These are phyloP conservation scores for Cremastinae sp. DNA, from an alignment of 2,888 invertebrate genomes.

Conservation along the genomic window DNA sequence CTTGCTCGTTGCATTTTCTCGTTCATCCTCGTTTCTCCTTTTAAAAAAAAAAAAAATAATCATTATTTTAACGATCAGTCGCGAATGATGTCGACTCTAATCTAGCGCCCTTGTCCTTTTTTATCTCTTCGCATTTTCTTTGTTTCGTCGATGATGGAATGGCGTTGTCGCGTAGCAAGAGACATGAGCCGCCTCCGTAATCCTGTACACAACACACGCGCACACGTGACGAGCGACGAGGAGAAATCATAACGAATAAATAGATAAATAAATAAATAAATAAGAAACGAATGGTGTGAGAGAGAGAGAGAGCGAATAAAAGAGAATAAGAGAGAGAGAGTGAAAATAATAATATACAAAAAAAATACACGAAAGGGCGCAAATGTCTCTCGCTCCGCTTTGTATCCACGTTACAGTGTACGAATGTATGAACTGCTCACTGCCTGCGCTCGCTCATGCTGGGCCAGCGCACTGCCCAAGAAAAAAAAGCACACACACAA, in stretches of 20 bases:
- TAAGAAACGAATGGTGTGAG: constrained; percentile 19
- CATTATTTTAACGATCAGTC: neutral
- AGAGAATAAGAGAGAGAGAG: constrained; percentile 7
- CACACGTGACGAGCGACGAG: constrained; percentile 24
- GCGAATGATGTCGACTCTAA: neutral
- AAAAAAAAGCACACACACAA: constrained; percentile 55
- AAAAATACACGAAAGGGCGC: constrained; percentile 42
- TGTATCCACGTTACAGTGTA: constrained; percentile 75
- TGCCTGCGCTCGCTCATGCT: constrained; percentile 78
- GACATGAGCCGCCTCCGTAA: constrained; percentile 63
- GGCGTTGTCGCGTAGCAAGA: constrained; percentile 66
- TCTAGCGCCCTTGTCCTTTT: constrained; percentile 9
- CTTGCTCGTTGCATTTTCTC: neutral
- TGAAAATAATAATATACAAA: constrained; percentile 36
- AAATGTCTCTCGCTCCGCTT: constrained; percentile 68
- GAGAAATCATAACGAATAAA: neutral
- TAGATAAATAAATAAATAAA: constrained; percentile 40
- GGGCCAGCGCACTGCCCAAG: constrained; percentile 76
- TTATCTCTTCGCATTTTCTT: constrained; percentile 24
- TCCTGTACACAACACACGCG: constrained; percentile 38
- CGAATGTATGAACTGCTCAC: constrained; percentile 78
- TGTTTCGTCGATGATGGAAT: constrained; percentile 23
- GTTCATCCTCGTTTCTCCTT: neutral
- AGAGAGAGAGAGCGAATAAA: constrained; percentile 11
- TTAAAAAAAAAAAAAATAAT: no score